Percentiles rank a stretch among this genome's conserved stretches.
phyloP scores from a whole-genome alignment of 2,113 vertebrate species.

The Aegotheles bennettii region DNA sequence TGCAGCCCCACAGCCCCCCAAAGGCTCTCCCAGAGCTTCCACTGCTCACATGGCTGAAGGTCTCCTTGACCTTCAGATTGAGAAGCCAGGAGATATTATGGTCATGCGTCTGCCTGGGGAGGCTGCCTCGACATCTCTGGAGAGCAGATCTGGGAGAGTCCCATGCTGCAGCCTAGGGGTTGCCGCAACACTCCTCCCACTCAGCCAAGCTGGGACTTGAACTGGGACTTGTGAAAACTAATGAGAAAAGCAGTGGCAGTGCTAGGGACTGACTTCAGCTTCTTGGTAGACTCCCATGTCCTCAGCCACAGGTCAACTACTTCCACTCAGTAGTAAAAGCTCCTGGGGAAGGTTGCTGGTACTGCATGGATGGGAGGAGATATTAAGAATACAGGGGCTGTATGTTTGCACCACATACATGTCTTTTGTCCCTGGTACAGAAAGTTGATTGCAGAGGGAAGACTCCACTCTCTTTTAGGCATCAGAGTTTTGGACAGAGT shows the following conservation, averaged over 20 bases:
- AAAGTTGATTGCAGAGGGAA: not conserved
- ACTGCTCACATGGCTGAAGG: rapidly evolving
- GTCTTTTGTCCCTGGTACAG: not conserved
- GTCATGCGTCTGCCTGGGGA: not conserved
- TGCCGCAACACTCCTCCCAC: not conserved
- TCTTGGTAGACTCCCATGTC: not conserved
- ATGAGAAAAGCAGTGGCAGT: not conserved
- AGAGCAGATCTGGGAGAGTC: not conserved
- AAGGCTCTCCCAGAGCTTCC: rapidly evolving
- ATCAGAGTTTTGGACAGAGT: not conserved
- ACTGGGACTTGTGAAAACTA: not conserved
- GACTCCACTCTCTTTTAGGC: not conserved
- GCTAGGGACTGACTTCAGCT: not conserved
- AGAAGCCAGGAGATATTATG: not conserved
- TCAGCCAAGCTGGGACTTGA: not conserved
- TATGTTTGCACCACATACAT: not conserved
- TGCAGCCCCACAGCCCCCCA: not conserved
- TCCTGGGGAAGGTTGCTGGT: not conserved
- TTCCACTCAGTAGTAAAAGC: not conserved
- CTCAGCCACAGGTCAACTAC: not conserved
- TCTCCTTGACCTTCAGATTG: not conserved
- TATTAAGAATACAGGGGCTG: not conserved
- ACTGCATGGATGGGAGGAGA: rapidly evolving
- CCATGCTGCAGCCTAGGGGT: not conserved
- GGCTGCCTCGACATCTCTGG: not conserved